These are phyloP conservation scores for Zophobas morio DNA, from an alignment of 1,140 invertebrate genomes.

Conservation along the genomic window DNA sequence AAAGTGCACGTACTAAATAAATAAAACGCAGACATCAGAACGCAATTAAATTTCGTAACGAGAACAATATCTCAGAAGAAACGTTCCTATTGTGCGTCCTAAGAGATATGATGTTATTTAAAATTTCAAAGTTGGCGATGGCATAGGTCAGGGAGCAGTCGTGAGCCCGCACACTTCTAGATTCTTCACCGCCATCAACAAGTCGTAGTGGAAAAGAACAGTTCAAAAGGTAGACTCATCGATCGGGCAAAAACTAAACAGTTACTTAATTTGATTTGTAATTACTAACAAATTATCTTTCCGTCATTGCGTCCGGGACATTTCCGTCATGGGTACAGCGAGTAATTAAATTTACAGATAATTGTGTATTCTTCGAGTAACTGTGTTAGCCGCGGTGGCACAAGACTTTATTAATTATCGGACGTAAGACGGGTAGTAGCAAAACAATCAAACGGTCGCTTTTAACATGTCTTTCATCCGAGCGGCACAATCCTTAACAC, in stretches of 20 bases:
- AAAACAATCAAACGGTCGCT: conserved; percentile 31
- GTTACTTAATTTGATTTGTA: conserved; percentile 18
- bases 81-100: background rate
- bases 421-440: conserved; percentile 27
- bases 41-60: conserved; percentile 24
- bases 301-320: background rate
- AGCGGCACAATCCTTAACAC: conserved; percentile 21
- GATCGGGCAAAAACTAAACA: conserved; percentile 6
- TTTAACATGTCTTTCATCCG: conserved; percentile 35
- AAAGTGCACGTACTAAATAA: background rate
- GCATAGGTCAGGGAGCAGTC: conserved; percentile 31
- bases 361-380: conserved; percentile 10
- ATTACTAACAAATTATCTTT: background rate
- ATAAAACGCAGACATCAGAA: conserved; percentile 14
- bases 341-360: conserved; percentile 34
- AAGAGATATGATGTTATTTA: conserved; percentile 22
- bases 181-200: conserved; percentile 6
- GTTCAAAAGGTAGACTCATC: background rate
- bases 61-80: conserved; percentile 14
- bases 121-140: conserved; percentile 29
- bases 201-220: too few relatives aligned
- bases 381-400: conserved; percentile 12
- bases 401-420: conserved; percentile 28
- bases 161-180: conserved; percentile 20
- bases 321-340: background rate